Evolutionary conservation across 2,113 vertebrate genomes (phyloP), one percentile per base, ranked within the genome.

Genomic region (Rousettus leschenaultii): DNA sequence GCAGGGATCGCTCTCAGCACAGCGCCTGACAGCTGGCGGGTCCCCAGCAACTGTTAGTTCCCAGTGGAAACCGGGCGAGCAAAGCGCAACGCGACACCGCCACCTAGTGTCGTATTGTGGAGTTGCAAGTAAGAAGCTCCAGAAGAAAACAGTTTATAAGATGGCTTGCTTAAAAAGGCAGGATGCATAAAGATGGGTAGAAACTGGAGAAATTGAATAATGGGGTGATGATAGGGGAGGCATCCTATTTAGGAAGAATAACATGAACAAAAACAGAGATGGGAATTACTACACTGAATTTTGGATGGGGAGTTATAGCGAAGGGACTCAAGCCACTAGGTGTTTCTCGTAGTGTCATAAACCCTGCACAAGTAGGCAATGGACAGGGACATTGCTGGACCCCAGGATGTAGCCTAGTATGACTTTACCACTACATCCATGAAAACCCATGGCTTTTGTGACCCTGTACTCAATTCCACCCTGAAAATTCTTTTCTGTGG

Each of bases 21-120:
- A 10, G 2, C 0, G 7, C 33, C 71, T 18, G 14, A 1, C 22
- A 40, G 5, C 0, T 0, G 22, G 6, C 6, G 7, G 53, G 38
- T 59, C 9, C 10, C 45, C 11, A 8, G 10, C 45, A 11, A 45
- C 45, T 45, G 9, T 45, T 45, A 45, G 45, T 12, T 45, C 18
- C 57, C 26, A 8, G 0, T 3, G 59, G 19, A 19, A 65, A n/a
- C 74, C 7, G 0, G 28, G 75, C 63, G 2, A 63, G 51, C 73
- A 5, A 55, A 82, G 8, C 9, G 9, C 33, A 12, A 28, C 8
- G 28, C 89, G 30, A 57, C 24, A 26, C 68, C 3, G 83, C 92
- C 95, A 94, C 53, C 95, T 89, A 53, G 82, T 91, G 95, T 43
- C 43, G 3, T 0, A 14, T 4, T 19, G 68, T 57, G 70, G n/a